Conservation (phyloP, 2,888 invertebrate genomes). For the Drosophila fulvimacula region DNA sequence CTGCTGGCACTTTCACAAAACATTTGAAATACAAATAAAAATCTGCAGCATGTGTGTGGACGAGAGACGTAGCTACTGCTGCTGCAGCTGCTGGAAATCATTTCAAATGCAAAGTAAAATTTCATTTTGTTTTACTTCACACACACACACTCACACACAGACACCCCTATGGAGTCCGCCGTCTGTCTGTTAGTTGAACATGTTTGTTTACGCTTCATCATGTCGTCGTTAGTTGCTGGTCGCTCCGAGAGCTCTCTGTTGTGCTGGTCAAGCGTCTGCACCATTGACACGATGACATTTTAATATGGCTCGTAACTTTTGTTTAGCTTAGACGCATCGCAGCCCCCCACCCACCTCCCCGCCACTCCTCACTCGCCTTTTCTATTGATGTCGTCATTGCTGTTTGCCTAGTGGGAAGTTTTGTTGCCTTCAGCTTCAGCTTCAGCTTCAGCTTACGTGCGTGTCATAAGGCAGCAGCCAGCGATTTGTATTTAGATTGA, state of each 20-base stretch:
- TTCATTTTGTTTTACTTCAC: slow-evolving; percentile 76
- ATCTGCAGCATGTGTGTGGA: slow-evolving; percentile 51
- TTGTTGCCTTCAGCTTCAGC: slow-evolving; percentile 26
- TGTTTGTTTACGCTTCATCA: slow-evolving; percentile 82
- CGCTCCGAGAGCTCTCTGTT: slow-evolving; percentile 15
- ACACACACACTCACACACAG: slow-evolving; percentile 7
- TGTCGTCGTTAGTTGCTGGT: slow-evolving; percentile 77
- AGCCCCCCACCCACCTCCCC: background rate
- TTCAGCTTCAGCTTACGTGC: slow-evolving; percentile 63
- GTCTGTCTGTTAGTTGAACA: slow-evolving; percentile 71
- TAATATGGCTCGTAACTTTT: slow-evolving; percentile 78
- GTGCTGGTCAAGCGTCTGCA: slow-evolving; percentile 60
- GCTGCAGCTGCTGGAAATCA: slow-evolving; percentile 64
- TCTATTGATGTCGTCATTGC: slow-evolving; percentile 67
- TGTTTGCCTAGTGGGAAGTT: slow-evolving; percentile 59
- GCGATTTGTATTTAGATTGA: slow-evolving; percentile 60
- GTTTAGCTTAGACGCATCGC: slow-evolving; percentile 62
- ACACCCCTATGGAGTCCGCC: slow-evolving; percentile 21
- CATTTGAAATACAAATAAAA: slow-evolving; percentile 79
- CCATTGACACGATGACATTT: slow-evolving; percentile 78
- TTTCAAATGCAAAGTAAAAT: slow-evolving; percentile 79
- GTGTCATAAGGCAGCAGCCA: slow-evolving; percentile 51
- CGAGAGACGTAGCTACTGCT: slow-evolving; percentile 12
- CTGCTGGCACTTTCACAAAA: slow-evolving; percentile 80
- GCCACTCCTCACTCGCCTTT: slow-evolving; percentile 13